Evolutionary conservation across 2,113 vertebrate species (phyloP).

Genomic region (Ptyas mucosa): DNA sequence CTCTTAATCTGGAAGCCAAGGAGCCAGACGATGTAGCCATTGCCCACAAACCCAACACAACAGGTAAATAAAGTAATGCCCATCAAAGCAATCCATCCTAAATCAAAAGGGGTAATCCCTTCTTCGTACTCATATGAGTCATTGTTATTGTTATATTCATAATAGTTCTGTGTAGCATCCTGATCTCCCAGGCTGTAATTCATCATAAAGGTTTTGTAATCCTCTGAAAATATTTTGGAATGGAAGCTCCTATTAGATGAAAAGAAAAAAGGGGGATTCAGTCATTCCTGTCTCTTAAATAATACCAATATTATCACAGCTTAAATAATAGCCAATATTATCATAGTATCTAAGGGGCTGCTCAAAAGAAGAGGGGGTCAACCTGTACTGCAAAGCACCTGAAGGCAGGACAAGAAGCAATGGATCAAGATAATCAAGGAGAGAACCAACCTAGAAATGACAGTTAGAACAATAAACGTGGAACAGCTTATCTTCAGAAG

Average conservation of each 20-base stretch:
- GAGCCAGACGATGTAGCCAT: not conserved
- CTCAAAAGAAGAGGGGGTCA: too few relatives aligned
- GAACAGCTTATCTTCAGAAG: not conserved
- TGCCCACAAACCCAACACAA: not conserved
- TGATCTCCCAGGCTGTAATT: not conserved
- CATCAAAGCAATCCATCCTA: rapidly evolving
- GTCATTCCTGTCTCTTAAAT: not conserved
- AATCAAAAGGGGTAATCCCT: rapidly evolving
- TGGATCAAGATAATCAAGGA: not conserved
- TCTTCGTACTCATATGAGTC: rapidly evolving
- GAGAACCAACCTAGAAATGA: not conserved
- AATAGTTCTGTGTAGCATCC: not conserved
- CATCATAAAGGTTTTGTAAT: not conserved
- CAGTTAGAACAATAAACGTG: too few relatives aligned
- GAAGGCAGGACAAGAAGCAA: not conserved
- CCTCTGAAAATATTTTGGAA: not conserved
- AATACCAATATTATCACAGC: not conserved
- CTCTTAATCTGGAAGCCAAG: not conserved
- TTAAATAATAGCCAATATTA: not conserved
- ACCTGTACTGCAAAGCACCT: not conserved
- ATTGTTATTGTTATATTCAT: rapidly evolving
- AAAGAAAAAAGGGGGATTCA: not conserved
- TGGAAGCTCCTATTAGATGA: not conserved
- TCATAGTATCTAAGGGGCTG: not conserved
- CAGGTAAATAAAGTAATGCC: not conserved